phyloP scores from a whole-genome alignment of 2,888 invertebrate genomes.

The Plutella xylostella region DNA sequence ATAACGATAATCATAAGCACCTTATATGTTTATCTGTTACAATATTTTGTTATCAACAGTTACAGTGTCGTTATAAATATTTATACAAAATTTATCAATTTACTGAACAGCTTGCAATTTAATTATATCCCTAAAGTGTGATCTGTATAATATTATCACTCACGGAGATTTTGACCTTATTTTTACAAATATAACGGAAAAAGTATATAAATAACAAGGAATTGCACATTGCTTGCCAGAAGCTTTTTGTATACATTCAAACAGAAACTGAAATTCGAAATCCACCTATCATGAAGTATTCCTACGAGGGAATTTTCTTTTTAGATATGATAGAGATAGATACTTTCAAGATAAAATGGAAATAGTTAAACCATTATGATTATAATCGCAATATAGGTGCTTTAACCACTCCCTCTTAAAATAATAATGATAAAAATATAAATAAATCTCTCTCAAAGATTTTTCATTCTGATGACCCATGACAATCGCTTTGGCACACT shows the following conservation, averaged over 20 bases:
- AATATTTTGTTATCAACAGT: conserved; percentile 61
- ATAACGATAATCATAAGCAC: conserved; percentile 70
- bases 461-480: not conserved
- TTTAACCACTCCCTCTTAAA: not conserved
- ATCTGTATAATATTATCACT: not conserved
- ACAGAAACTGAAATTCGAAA: not conserved
- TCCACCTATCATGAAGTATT: not conserved
- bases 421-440: not conserved
- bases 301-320: not conserved
- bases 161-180: conserved; percentile 1
- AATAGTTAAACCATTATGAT: too few species aligned
- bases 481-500: not conserved
- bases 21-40: conserved; percentile 46
- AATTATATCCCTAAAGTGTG: not conserved
- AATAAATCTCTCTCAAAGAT: not conserved
- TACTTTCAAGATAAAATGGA: not conserved
- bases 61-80: conserved; percentile 65
- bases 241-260: not conserved
- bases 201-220: not conserved
- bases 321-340: not conserved
- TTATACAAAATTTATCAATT: conserved; percentile 64
- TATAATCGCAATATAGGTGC: not conserved
- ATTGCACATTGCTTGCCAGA: not conserved
- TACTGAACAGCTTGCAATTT: conserved; percentile 15
- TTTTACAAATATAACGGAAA: not conserved